These are phyloP conservation scores for Philypnodon macrostomus DNA, from an alignment of 2,797 vertebrate genomes.

Conservation along the genomic window DNA sequence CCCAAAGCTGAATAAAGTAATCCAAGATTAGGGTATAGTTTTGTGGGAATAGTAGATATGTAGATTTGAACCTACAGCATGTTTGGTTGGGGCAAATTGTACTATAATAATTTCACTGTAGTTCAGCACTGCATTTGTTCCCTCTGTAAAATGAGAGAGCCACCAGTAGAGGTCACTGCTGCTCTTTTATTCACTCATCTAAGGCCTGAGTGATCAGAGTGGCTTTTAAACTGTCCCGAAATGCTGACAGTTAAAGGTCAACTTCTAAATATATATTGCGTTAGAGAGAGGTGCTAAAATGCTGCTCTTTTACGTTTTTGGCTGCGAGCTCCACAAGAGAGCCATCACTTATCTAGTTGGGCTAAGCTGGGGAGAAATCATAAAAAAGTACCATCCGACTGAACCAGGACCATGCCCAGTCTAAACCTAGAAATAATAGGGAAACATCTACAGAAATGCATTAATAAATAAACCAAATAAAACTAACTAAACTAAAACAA, in stretches of 20 bases:
- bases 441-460: no score
- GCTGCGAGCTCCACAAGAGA: not conserved
- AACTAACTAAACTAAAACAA: no score
- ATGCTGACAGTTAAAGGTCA: conserved; percentile 27
- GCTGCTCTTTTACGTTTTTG: not conserved
- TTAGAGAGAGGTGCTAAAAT: not conserved
- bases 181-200: conserved; percentile 19
- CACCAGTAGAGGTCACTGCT: conserved; percentile 65
- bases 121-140: not conserved
- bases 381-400: no score
- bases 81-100: no score
- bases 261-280: not conserved
- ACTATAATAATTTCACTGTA: no score
- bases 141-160: conserved; percentile 12
- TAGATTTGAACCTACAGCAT: no score
- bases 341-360: not conserved
- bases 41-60: no score
- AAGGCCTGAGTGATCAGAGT: conserved; percentile 11
- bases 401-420: no score
- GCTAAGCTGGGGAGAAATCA: not conserved
- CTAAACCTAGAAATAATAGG: no score
- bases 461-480: no score
- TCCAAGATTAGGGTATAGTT: no score
- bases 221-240: conserved; percentile 18
- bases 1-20: no score